Base-by-base conservation (phyloP, 2,113 vertebrate species). In the Brachyhypopomus occidentalis region DNA sequence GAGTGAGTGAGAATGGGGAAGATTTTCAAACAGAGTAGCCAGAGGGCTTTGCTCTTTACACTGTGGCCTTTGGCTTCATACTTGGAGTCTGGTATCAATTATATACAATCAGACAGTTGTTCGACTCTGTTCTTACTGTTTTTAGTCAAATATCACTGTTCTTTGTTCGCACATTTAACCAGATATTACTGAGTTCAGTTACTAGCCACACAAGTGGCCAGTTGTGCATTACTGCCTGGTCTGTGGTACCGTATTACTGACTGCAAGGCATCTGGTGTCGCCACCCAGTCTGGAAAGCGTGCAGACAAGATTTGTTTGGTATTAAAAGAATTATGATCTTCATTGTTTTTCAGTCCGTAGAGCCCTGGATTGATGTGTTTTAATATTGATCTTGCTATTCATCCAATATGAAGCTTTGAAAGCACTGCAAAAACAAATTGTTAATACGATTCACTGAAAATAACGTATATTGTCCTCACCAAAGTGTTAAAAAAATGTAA, bases 51-150 rank as follows among this genome's bases (percentile, higher is more conserved):
- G 60, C 72, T 69, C 80, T 79, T 56, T 22, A 45, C 58, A 75
- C 45, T 71, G 22, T 70, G 62, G 20, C 36, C 63, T 72, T 58
- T 1, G 3, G 58, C 36, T 82, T 63, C 77, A 66, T 82, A 38
- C 41, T 76, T 76, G 19, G 64, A 55, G 63, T 70, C 52, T 84
- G 70, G 78, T 71, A 75, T 82, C 79, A 84, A 64, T 83, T 78
- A 64, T 59, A n/a, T 36, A 83, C 79, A 84, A 78, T 71, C 60
- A 45, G 70, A 48, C 41, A 56, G 25, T 69, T 84, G 83, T 84
- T 67, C 60, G 73, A 41, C 30, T 36, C 36, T 64, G 6, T 27
- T 77, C 36, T 64, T 19, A 69, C 62, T 74, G 12, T 80, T 80
- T 64, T 80, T 34, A 66, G 71, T 12, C 58, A 73, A 66, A 78